phyloP scores from a whole-genome alignment of 2,888 invertebrate species.

The Seira musarum region DNA sequence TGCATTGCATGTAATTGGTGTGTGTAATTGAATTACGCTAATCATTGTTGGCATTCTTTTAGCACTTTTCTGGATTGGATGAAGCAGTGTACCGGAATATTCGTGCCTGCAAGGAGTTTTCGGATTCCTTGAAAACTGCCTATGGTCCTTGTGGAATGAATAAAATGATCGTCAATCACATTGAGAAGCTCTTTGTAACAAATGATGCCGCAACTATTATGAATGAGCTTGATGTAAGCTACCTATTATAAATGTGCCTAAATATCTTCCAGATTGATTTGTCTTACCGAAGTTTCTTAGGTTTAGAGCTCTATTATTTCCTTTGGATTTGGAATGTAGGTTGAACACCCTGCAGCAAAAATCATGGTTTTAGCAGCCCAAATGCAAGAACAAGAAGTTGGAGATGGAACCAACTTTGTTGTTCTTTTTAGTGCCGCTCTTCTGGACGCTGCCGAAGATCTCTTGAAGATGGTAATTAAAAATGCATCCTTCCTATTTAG shows the following conservation, averaged over 20 bases:
- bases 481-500: too few relatives aligned
- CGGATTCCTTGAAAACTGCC: conserved; percentile 92
- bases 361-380: conserved; percentile 96
- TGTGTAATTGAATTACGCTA: background rate
- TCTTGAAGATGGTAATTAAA: conserved; percentile 84
- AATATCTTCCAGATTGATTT: background rate
- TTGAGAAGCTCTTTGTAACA: conserved; percentile 98
- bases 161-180: conserved; percentile 99
- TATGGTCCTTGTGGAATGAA: conserved; percentile 99
- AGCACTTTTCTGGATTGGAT: conserved; percentile 92
- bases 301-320: background rate
- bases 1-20: background rate
- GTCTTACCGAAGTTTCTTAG: too few relatives aligned
- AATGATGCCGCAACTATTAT: conserved; percentile 99
- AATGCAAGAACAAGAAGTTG: conserved; percentile 99
- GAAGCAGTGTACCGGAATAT: conserved; percentile 98
- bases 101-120: conserved; percentile 95
- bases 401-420: conserved; percentile 99
- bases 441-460: conserved; percentile 91
- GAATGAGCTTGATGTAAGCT: conserved; percentile 84
- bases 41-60: conserved; percentile 50
- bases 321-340: conserved; percentile 73
- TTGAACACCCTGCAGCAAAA: conserved; percentile 99
- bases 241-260: too few relatives aligned
- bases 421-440: conserved; percentile 95